Percentiles rank a stretch among this genome's conserved stretches.
Conservation (phyloP, 1,140 invertebrate species). For the Manduca sexta region DNA sequence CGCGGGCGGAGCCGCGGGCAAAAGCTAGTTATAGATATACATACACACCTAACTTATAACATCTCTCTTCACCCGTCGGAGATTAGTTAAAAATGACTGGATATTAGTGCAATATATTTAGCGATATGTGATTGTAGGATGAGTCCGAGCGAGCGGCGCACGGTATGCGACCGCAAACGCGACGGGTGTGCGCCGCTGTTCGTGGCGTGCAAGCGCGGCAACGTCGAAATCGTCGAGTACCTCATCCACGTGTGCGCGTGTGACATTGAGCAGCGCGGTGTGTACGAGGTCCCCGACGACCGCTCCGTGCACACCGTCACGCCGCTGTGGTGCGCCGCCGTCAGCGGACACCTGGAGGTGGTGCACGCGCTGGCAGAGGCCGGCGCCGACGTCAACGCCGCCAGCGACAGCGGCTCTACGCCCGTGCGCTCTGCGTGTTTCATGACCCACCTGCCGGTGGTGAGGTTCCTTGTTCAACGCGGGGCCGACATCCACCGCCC, state of each 20-base stretch:
- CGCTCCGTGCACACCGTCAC: slow-evolving; percentile 85
- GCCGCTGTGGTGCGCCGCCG: slow-evolving; percentile 94
- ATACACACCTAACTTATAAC: too few relatives aligned
- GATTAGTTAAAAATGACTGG: too few relatives aligned
- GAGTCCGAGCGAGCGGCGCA: slow-evolving; percentile 73
- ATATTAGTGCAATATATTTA: too few relatives aligned
- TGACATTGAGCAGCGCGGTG: slow-evolving; percentile 88
- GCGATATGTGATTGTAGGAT: slow-evolving; percentile 43
- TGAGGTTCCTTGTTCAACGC: slow-evolving; percentile 83
- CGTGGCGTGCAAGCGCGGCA: slow-evolving; percentile 87
- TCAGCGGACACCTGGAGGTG: slow-evolving; percentile 87
- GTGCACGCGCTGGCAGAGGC: slow-evolving; percentile 85
- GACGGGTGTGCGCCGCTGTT: slow-evolving; percentile 92
- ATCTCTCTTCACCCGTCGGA: too few relatives aligned
- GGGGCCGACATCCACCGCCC: slow-evolving; percentile 90
- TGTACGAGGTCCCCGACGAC: slow-evolving; percentile 75
- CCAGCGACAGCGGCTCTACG: slow-evolving; percentile 92
- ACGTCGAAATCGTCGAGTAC: slow-evolving; percentile 92
- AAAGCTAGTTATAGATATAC: too few relatives aligned
- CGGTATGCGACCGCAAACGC: slow-evolving; percentile 77
- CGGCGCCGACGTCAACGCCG: slow-evolving; percentile 88
- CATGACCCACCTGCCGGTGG: slow-evolving; percentile 90
- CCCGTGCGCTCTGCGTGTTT: slow-evolving; percentile 93
- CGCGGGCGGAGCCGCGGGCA: too few relatives aligned
- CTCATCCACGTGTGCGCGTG: slow-evolving; percentile 86